These are phyloP conservation scores for Hyles euphorbiae DNA, from an alignment of 1,140 invertebrate genomes.

Conservation along the genomic window DNA sequence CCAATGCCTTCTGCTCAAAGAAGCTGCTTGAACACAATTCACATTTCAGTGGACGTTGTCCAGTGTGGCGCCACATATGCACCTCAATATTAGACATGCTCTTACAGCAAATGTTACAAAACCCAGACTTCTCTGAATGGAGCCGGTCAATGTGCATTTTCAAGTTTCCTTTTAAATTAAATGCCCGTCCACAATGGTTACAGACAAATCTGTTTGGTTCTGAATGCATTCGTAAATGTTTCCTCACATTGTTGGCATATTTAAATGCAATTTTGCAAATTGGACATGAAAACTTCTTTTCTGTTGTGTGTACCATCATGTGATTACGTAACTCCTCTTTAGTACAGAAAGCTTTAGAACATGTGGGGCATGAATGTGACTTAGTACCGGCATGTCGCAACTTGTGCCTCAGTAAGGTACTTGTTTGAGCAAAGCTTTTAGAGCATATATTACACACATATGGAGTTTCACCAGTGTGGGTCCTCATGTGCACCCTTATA, in stretches of 20 bases:
- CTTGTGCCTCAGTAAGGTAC: conserved; percentile 74
- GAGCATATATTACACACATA: conserved; percentile 49
- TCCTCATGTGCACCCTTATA: conserved; percentile 47
- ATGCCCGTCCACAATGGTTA: conserved; percentile 66
- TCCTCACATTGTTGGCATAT: conserved; percentile 46
- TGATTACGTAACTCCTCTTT: conserved; percentile 50
- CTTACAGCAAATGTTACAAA: conserved; percentile 50
- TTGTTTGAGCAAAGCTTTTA: conserved; percentile 49
- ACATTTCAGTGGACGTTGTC: conserved; percentile 79
- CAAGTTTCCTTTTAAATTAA: conserved; percentile 75
- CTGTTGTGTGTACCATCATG: conserved; percentile 37
- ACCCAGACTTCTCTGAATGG: conserved; percentile 59
- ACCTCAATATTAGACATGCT: conserved; percentile 51
- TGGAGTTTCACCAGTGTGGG: conserved; percentile 61
- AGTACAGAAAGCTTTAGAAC: conserved; percentile 75
- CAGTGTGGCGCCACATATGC: conserved; percentile 81
- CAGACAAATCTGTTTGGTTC: conserved; percentile 50
- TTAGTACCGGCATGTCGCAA: conserved; percentile 86
- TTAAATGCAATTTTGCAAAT: conserved; percentile 53
- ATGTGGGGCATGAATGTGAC: conserved; percentile 80
- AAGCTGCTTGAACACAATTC: conserved; percentile 68
- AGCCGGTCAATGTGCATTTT: conserved; percentile 49
- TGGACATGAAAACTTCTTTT: conserved; percentile 47
- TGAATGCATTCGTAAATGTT: conserved; percentile 47
- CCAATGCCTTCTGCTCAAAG: conserved; percentile 37